Base-by-base conservation (phyloP, 2,797 vertebrate species). In the Chloroceryle inda region DNA sequence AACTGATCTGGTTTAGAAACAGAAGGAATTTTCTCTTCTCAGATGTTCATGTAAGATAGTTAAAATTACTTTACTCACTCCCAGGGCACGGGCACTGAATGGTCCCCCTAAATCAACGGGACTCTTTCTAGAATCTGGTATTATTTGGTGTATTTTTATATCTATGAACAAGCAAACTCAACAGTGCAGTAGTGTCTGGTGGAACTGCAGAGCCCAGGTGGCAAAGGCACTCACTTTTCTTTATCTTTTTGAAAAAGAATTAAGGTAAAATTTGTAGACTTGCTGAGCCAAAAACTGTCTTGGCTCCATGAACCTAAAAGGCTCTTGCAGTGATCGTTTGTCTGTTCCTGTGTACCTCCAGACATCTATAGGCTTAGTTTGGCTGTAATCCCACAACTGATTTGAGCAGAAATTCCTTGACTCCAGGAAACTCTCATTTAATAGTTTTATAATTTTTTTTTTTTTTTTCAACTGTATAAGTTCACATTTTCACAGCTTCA, bases 301-400 rank as follows among this genome's bases (percentile, higher is more conserved):
- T 44, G 72, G 37, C 81, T 78, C 76, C 23, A 45, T 31, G 68
- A 89, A 35, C 67, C 84, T 27, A 5, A 35, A 37, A 71, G 67
- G 52, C 75, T 85, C 78, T 56, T 83, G 81, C 52, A 66, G 64
- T 18, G 91, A 56, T 92, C 23, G 26, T 95, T 95, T 93, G 81
- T 89, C 45, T 83, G 35, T 15, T 92, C 40, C 64, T 47, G 53
- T 77, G 80, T 89, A 27, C n/a, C 71, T 94, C 40, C 69, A 71
- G 86, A 50, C 68, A 88, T 82, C 87, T 59, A 14, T 61, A 78
- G 85, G 69, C 44, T 85, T 38, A 58, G 37, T 38, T 74, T 92
- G 95, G 94, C 87, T 73, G 21, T 27, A n/a, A 66, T 81, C 92
- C 94, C 76, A 24, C 55, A 67, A 69, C n/a, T 69, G 59, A 37